phyloP scores from a whole-genome alignment of 2,113 vertebrate species.

The Microtus richardsoni region DNA sequence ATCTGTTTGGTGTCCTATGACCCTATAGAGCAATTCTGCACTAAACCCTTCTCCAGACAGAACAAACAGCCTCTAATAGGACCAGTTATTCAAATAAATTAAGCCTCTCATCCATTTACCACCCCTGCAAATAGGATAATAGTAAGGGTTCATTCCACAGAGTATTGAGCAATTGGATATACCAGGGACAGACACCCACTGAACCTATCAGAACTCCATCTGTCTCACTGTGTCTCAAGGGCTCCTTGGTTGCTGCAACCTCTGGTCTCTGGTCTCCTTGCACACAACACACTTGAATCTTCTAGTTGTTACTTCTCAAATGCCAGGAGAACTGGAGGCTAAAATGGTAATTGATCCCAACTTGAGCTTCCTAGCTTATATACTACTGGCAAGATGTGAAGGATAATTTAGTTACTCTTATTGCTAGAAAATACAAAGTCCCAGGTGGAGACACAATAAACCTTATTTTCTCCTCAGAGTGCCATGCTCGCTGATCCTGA shows the following conservation, averaged over 20 bases:
- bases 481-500: background rate
- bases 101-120: background rate
- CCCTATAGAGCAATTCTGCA: background rate
- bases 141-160: background rate
- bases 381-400: background rate
- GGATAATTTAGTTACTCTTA: constrained; percentile 30
- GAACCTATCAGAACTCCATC: background rate
- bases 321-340: background rate
- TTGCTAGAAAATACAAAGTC: constrained; percentile 17
- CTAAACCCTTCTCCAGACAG: background rate
- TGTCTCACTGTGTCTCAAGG: background rate
- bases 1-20: background rate
- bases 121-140: background rate
- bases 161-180: background rate
- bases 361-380: background rate
- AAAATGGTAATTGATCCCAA: background rate
- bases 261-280: background rate
- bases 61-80: background rate
- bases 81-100: constrained; percentile 55
- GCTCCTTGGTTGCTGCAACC: background rate
- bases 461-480: constrained; percentile 27
- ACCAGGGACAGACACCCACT: background rate
- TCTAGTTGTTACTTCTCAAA: constrained; percentile 2
- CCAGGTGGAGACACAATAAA: constrained; percentile 9
- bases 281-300: background rate